phyloP scores from a whole-genome alignment of 2,113 vertebrate species.

The Bettongia penicillata region DNA sequence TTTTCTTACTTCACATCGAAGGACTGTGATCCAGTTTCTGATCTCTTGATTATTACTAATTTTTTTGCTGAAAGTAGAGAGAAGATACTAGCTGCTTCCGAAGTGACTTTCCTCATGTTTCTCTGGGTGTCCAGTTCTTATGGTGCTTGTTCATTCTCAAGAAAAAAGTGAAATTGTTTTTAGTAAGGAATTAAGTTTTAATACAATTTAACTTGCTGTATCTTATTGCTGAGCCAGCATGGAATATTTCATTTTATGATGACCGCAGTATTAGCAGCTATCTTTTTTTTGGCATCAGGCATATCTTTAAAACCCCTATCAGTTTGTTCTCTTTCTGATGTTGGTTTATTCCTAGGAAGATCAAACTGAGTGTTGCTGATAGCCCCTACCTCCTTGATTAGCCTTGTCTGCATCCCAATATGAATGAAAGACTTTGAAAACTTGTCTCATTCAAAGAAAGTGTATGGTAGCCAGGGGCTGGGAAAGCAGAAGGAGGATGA shows the following conservation, averaged over 20 bases:
- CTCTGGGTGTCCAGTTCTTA: slow-evolving; percentile 84
- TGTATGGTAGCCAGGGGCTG: slow-evolving; percentile 37
- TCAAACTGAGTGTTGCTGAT: slow-evolving; percentile 67
- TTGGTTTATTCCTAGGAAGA: slow-evolving; percentile 59
- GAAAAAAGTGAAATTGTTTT: slow-evolving; percentile 73
- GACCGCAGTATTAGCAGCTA: slow-evolving; percentile 56
- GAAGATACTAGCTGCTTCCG: slow-evolving; percentile 87
- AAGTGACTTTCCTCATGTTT: slow-evolving; percentile 85
- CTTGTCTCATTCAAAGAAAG: slow-evolving; percentile 46
- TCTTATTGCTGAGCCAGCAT: slow-evolving; percentile 72
- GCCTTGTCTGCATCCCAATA: slow-evolving; percentile 55
- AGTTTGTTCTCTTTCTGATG: slow-evolving; percentile 57
- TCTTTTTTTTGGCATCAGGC: slow-evolving; percentile 61
- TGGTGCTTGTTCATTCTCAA: slow-evolving; percentile 81
- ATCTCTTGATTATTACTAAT: slow-evolving; percentile 86
- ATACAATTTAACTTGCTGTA: slow-evolving; percentile 69
- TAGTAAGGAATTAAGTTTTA: slow-evolving; percentile 41
- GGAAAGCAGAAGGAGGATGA: slow-evolving; percentile 61
- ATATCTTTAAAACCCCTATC: slow-evolving; percentile 59
- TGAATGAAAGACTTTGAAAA: slow-evolving; percentile 58
- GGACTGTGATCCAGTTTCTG: slow-evolving; percentile 88
- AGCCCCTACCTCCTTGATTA: slow-evolving; percentile 71
- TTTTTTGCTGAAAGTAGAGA: slow-evolving; percentile 84
- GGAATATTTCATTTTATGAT: slow-evolving; percentile 55
- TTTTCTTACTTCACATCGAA: slow-evolving; percentile 72